Conservation (phyloP, 23 tunicate species). For the Aplidium turbinatum region DNA sequence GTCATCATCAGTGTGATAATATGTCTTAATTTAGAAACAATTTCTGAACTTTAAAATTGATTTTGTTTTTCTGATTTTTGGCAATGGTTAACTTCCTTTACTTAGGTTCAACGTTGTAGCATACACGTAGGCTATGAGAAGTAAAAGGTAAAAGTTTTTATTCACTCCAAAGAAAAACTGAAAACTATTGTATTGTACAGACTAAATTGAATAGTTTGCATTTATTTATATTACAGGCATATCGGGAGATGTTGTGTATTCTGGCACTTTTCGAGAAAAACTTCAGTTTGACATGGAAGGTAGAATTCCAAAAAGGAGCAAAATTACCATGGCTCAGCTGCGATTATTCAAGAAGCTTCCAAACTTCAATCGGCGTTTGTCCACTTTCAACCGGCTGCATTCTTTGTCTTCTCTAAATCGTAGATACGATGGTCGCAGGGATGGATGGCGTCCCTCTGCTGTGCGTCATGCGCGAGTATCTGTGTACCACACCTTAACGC, state of each 20-base stretch:
- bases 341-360: constrained; percentile 80
- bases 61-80: too few species aligned
- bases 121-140: too few species aligned
- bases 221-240: constrained; percentile 54
- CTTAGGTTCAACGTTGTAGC: too few species aligned
- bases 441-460: constrained; percentile 36
- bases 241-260: constrained; percentile 67
- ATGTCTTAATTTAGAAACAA: too few species aligned
- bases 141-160: too few species aligned
- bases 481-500: constrained; percentile 46
- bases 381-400: neutral
- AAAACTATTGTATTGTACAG: too few species aligned
- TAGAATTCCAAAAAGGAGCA: constrained; percentile 52
- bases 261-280: constrained; percentile 75
- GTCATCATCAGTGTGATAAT: too few species aligned
- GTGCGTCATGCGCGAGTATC: constrained; percentile 67
- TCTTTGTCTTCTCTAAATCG: constrained; percentile 8
- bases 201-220: too few species aligned
- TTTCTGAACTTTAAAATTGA: too few species aligned
- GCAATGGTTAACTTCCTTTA: too few species aligned
- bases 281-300: constrained; percentile 86
- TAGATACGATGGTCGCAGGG: neutral
- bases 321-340: constrained; percentile 71
- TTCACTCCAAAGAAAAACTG: too few species aligned
- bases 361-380: constrained; percentile 25